Conservation (phyloP, 35 echinoderm and acorn worm genomes). For the Apostichopus japonicus region DNA sequence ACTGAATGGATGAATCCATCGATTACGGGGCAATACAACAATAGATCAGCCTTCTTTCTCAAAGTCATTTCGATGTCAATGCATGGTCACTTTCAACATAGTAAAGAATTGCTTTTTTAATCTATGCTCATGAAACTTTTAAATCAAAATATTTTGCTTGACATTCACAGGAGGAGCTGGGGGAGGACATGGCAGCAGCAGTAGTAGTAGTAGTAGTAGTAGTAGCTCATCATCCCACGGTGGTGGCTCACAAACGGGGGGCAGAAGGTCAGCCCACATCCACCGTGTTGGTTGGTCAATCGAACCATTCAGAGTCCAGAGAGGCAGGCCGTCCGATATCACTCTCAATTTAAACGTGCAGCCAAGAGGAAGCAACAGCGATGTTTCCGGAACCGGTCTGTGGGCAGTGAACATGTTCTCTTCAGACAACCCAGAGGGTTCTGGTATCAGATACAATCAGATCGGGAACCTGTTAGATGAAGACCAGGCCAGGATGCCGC, state of each 20-base stretch:
- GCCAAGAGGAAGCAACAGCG: neutral
- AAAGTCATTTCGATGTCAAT: too few species aligned
- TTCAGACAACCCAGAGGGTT: neutral
- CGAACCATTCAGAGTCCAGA: neutral
- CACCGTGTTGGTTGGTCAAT: neutral
- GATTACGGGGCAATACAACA: too few species aligned
- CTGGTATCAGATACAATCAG: constrained; percentile 4
- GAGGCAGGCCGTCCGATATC: neutral
- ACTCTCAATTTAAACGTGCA: constrained; percentile 21
- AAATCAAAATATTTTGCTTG: too few species aligned
- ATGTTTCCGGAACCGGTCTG: constrained; percentile 17
- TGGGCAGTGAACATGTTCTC: constrained; percentile 38
- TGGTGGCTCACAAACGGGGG: neutral
- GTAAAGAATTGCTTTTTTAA: too few species aligned
- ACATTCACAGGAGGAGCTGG: neutral
- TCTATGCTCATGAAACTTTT: too few species aligned
- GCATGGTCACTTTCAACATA: too few species aligned
- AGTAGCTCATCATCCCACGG: neutral
- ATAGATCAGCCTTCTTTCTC: too few species aligned
- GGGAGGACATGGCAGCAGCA: neutral
- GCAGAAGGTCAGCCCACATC: neutral
- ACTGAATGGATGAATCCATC: too few species aligned
- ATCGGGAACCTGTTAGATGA: neutral
- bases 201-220: neutral
- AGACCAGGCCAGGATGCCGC: neutral